Evolutionary conservation across 2,888 invertebrate species (phyloP), one percentile per base, ranked within the genome.

Genomic region (Agrotis segetum): DNA sequence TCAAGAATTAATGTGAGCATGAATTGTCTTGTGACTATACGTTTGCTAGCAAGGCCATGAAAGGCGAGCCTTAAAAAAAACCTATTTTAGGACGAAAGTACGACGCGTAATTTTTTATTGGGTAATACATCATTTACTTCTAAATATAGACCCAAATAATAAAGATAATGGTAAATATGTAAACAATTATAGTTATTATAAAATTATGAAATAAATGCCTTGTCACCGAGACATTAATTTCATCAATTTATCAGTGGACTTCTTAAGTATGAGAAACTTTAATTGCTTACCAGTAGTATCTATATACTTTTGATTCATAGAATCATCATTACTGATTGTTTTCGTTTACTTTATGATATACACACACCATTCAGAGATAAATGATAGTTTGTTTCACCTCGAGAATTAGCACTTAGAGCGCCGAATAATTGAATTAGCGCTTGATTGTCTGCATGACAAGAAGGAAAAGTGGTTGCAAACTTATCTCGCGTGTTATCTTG

Each of bases 401-500:
- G 67, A 69, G 85, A 87, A 87, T 89, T 87, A 87, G 84, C 88
- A 87, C 88, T 89, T 84, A 85, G 75, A 87, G 83, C 83, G 79
- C 79, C 84, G 81, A 88, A 88, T 92, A 91, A 92, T 91, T 92
- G 87, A 92, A 91, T 93, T 91, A 92, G 87, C 80, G 79, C 86
- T 87, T 88, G 90, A 92, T 92, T 91, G 92, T 90, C 83, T 89
- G 87, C 83, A 88, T 88, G 90, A 89, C 90, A 90, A 86, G 89
- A 90, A 87, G 87, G 88, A 91, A 92, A 90, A 91, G 90, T 91
- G 88, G 85, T 85, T 88, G 83, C 88, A 85, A 88, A 88, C 83
- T 90, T 92, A 93, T 91, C 92, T 88, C 74, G 85, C 83, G 82
- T 88, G 88, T 91, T 89, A 91, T 93, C 92, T 92, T 74, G 83